Evolutionary conservation across 2,888 invertebrate species (phyloP).

Genomic region (Synanthedon formicaeformis): DNA sequence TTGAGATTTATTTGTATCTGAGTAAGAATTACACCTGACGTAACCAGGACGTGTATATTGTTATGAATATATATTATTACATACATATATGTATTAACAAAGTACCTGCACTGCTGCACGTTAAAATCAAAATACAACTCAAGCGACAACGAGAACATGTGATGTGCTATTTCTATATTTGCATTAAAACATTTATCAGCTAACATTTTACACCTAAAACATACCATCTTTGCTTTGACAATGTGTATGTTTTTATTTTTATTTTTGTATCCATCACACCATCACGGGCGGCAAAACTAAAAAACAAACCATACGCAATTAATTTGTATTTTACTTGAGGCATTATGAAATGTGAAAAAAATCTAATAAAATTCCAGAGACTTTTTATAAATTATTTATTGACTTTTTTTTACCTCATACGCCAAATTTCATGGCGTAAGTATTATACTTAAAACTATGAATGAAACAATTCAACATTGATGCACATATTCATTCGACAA

Average conservation of each 20-base stretch:
- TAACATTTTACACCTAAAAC: constrained; percentile 28
- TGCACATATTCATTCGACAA: constrained; percentile 7
- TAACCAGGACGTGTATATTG: no score
- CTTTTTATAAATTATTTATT: not conserved
- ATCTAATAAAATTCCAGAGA: not conserved
- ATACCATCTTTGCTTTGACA: constrained; percentile 32
- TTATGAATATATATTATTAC: no score
- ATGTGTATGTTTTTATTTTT: constrained; percentile 22
- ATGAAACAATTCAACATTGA: no score
- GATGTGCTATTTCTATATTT: constrained; percentile 22
- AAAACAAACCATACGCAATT: constrained; percentile 36
- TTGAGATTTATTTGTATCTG: no score
- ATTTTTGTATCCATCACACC: constrained; percentile 40
- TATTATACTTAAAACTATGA: no score
- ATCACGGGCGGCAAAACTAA: constrained; percentile 64
- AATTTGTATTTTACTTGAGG: not conserved
- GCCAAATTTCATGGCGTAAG: no score
- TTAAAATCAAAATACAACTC: not conserved
- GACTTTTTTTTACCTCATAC: not conserved
- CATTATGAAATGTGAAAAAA: not conserved
- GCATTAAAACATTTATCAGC: constrained; percentile 20
- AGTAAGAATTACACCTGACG: no score
- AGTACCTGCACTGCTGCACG: no score
- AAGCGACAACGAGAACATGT: constrained; percentile 12
- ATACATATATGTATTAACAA: no score